Base-by-base conservation (phyloP, 2,113 vertebrate species). In the Thalassoma bifasciatum region DNA sequence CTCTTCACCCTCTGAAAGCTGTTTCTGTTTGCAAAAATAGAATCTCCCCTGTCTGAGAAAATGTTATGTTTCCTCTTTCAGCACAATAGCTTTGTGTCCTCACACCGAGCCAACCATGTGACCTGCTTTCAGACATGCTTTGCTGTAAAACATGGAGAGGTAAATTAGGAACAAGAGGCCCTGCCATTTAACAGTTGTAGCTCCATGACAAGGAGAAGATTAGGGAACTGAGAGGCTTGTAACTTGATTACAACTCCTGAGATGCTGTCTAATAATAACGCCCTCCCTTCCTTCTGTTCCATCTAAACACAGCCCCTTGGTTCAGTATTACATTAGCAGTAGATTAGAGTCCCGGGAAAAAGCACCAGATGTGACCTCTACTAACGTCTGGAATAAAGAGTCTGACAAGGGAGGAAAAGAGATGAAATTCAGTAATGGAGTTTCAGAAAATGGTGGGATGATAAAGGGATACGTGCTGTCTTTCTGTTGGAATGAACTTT, bases 181-280 rank as follows among this genome's bases (percentile, higher is more conserved):
- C 30, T 26, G 86, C 77, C 85, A 71, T 91, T 89, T 91, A 92
- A 88, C 89, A 86, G 83, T 88, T 88, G 90, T 92, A 88, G 75
- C 59, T 46, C 72, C 83, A 86, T 86, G 90, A 92, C 86, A 92
- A 91, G 84, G 75, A 83, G 81, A 83, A 83, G 90, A 92, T 93
- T 91, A 86, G 83, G 83, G 80, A 92, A 92, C 87, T 89, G 86
- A 90, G 90, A 90, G 81, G 75, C 82, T 89, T 91, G 87, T 92
- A 93, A 93, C 90, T 89, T 76, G 73, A 92, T 94, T 92, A 91
- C 72, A 84, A 88, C 81, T 87, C 85, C 79, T 81, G 87, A 83
- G 84, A 89, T 83, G 71, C 75, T 42, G 88, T 89, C 85, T 89
- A 88, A 87, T 89, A 89, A 89, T 85, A 89, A 77, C 61, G 17